These are phyloP conservation scores for Pteronotus mesoamericanus DNA, from an alignment of 2,797 vertebrate genomes.

Conservation along the genomic window DNA sequence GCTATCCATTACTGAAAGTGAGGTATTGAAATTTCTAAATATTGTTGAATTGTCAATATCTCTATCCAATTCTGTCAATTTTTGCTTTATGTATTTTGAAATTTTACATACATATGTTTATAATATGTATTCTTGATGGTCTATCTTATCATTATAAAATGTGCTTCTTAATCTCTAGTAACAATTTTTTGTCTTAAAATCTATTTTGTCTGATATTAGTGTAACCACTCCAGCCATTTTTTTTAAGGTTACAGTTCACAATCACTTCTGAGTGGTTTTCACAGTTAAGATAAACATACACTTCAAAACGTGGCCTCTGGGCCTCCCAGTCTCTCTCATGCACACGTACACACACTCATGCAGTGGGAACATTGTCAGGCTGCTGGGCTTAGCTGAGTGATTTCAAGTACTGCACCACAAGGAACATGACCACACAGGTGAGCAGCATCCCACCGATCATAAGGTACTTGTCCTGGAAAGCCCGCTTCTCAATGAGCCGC, in stretches of 20 bases:
- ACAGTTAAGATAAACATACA: conserved; percentile 52
- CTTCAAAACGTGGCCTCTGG: background rate
- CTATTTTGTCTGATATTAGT: background rate
- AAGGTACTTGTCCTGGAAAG: conserved; percentile 96
- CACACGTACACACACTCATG: background rate
- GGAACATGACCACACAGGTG: conserved; percentile 94
- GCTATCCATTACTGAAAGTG: background rate
- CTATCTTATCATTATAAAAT: background rate
- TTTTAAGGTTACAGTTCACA: conserved; percentile 19
- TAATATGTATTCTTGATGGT: background rate
- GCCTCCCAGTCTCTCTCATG: background rate
- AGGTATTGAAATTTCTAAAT: background rate
- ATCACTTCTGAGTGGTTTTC: conserved; percentile 49
- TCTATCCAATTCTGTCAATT: background rate
- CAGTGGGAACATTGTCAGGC: background rate
- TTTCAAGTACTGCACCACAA: conserved; percentile 93
- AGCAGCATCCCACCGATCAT: conserved; percentile 97
- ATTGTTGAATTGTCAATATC: background rate
- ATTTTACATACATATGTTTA: background rate
- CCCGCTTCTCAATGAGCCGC: conserved; percentile 95
- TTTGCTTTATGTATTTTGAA: background rate
- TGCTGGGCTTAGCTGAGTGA: conserved; percentile 78
- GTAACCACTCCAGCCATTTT: background rate
- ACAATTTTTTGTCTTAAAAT: background rate
- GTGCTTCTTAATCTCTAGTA: background rate